Conservation (phyloP, 2,888 invertebrate species). For the Cataglyphis cursor region DNA sequence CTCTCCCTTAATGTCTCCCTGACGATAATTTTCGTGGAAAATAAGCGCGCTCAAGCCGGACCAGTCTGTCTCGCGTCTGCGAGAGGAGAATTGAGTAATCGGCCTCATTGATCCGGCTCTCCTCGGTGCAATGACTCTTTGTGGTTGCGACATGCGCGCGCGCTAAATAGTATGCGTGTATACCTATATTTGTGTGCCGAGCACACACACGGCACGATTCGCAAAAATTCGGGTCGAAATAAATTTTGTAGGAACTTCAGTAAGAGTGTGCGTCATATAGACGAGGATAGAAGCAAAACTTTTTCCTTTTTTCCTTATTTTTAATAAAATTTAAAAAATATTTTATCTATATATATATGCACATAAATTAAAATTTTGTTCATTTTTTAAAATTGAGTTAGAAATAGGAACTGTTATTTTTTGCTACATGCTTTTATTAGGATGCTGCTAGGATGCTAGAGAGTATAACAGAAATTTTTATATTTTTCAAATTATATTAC, state of each 20-base stretch:
- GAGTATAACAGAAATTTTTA: not conserved
- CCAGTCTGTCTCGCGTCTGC: slow-evolving; percentile 72
- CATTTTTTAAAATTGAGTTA: not conserved
- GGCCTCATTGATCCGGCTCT: slow-evolving; percentile 75
- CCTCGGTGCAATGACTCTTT: slow-evolving; percentile 75
- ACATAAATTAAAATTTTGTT: not conserved
- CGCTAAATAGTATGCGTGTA: not conserved
- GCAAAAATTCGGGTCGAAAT: slow-evolving; percentile 21
- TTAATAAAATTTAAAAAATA: not conserved
- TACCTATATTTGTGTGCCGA: not conserved
- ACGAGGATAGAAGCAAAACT: not conserved
- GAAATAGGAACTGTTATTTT: not conserved
- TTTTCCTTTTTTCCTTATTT: not conserved
- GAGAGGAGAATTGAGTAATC: slow-evolving; percentile 72
- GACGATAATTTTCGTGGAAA: slow-evolving; percentile 58
- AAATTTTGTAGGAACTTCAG: slow-evolving; percentile 1
- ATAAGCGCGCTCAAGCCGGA: slow-evolving; percentile 56
- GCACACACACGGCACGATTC: slow-evolving; percentile 9
- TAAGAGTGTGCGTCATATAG: not conserved
- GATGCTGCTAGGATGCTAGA: no score
- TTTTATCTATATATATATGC: not conserved
- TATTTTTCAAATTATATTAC: not conserved
- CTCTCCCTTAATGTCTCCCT: slow-evolving; percentile 43
- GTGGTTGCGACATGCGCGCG: slow-evolving; percentile 27
- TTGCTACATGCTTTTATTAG: not conserved